A percentile compares a stretch with the other conserved stretches of the same genome.
Conservation (phyloP, 2,888 invertebrate species). For the Mechanitis mazaeus region DNA sequence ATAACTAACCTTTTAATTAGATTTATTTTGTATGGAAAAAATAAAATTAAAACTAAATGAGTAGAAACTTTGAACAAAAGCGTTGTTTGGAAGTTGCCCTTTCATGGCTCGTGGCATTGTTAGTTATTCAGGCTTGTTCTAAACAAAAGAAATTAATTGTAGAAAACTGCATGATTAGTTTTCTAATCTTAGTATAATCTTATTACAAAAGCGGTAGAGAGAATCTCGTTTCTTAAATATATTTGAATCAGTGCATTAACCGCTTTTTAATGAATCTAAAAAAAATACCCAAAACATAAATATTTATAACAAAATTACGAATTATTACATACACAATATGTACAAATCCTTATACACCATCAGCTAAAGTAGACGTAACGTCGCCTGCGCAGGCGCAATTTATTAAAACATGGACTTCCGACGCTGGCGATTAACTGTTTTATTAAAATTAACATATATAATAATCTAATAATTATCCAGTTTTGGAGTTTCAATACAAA, state of each 20-base stretch:
- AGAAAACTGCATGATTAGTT: not conserved
- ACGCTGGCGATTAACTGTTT: not conserved
- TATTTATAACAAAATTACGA: too few species aligned
- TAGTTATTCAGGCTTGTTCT: constrained; percentile 1
- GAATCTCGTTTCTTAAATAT: too few species aligned
- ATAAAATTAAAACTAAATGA: not conserved
- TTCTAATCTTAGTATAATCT: too few species aligned
- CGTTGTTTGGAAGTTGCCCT: not conserved
- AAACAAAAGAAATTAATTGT: constrained; percentile 7
- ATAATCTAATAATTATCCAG: not conserved
- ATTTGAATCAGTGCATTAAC: too few species aligned
- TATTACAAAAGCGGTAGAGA: too few species aligned
- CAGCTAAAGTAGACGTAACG: constrained; percentile 14
- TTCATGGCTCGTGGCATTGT: constrained; percentile 6
- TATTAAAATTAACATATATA: not conserved
- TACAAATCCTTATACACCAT: constrained; percentile 10
- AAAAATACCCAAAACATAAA: too few species aligned
- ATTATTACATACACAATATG: not conserved
- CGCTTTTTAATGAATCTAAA: too few species aligned
- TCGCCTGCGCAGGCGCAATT: constrained; percentile 12
- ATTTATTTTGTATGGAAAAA: too few species aligned
- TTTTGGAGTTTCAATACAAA: not conserved
- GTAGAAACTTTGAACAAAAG: not conserved
- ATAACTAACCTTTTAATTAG: too few species aligned
- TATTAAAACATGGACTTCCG: constrained; percentile 12